Percentiles rank a stretch among this genome's conserved stretches.
Evolutionary conservation across 2,797 vertebrate species (phyloP).

Genomic region (Bradypodion pumilum): DNA sequence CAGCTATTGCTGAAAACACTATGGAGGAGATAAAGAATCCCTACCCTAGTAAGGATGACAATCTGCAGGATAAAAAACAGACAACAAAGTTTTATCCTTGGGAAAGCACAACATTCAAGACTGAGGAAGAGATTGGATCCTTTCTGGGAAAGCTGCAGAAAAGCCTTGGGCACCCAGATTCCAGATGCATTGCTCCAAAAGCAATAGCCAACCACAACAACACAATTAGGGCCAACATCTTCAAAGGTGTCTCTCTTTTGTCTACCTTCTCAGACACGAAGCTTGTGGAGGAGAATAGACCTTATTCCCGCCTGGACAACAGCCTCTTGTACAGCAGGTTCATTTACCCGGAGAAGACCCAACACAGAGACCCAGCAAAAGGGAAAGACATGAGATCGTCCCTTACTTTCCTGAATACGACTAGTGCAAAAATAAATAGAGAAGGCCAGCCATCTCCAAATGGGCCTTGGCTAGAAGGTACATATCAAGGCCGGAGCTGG

Average conservation of each 20-base stretch:
- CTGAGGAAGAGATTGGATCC: constrained; percentile 35
- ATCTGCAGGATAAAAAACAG: background rate
- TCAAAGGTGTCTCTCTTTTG: constrained; percentile 66
- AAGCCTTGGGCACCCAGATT: constrained; percentile 30
- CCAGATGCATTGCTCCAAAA: constrained; percentile 32
- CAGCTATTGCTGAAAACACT: background rate
- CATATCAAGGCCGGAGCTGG: constrained; percentile 63
- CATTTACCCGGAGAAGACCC: constrained; percentile 25
- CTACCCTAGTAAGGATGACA: constrained; percentile 63
- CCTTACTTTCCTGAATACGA: accelerated
- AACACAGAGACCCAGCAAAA: background rate
- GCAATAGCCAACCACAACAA: constrained; percentile 45
- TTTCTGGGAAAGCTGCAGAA: constrained; percentile 80
- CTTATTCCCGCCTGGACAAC: constrained; percentile 84
- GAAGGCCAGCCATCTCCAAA: constrained; percentile 11
- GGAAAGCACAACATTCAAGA: background rate
- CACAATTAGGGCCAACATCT: constrained; percentile 63
- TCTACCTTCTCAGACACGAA: constrained; percentile 68
- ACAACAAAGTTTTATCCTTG: background rate
- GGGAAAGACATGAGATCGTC: constrained; percentile 61
- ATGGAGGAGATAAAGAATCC: constrained; percentile 69
- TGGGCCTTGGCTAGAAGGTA: constrained; percentile 21
- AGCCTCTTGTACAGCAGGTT: constrained; percentile 85
- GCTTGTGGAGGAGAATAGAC: background rate
- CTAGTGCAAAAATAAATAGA: background rate